Percentiles rank a stretch among this genome's conserved stretches.
Conservation (phyloP, 2,113 vertebrate genomes). For the Nanger granti region DNA sequence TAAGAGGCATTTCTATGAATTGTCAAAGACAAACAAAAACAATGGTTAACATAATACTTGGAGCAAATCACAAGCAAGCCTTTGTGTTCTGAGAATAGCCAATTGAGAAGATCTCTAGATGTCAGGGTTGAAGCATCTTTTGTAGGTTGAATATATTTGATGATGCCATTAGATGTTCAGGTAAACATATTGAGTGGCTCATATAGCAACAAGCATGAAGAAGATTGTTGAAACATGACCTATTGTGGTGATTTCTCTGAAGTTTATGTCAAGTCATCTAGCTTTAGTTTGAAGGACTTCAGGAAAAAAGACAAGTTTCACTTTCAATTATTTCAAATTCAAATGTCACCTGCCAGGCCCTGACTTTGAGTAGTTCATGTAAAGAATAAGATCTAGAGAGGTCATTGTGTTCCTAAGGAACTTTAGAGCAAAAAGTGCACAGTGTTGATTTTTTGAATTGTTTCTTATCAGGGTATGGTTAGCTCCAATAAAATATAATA, state of each 20-base stretch:
- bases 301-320: not conserved
- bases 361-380: not conserved
- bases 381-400: not conserved
- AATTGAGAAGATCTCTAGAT: not conserved
- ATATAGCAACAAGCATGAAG: not conserved
- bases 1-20: not conserved
- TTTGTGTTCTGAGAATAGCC: not conserved
- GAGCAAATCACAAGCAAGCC: not conserved
- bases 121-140: not conserved
- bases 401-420: not conserved
- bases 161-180: not conserved
- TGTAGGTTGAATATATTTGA: not conserved
- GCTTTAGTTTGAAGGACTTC: not conserved
- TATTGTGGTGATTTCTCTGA: not conserved
- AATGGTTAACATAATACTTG: not conserved
- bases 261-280: not conserved
- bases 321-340: not conserved
- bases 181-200: not conserved
- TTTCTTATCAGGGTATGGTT: not conserved
- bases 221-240: not conserved
- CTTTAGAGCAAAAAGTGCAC: not conserved
- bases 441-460: not conserved
- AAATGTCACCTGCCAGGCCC: not conserved
- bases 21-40: not conserved
- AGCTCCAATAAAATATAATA: not conserved